A percentile compares a stretch with the other conserved stretches of the same genome.
Conservation (phyloP, 2,797 vertebrate species). For the Sebastes steindachneri region DNA sequence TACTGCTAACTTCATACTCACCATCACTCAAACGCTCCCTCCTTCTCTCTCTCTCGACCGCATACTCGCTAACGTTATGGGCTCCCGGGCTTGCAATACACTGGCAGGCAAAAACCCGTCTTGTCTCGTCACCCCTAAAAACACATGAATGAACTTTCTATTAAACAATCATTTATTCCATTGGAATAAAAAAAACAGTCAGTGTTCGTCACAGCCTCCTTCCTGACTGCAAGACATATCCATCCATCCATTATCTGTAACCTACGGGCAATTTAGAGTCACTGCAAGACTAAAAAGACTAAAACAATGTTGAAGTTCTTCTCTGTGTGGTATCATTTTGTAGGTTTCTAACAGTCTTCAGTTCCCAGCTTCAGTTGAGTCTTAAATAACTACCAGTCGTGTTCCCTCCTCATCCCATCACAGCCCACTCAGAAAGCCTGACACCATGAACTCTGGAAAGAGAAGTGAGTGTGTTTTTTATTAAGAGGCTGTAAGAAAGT, state of each 20-base stretch:
- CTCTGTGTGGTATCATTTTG: not conserved
- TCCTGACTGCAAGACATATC: not conserved
- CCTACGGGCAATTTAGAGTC: too few relatives aligned
- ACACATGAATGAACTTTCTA: too few relatives aligned
- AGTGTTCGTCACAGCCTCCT: not conserved
- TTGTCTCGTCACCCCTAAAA: too few relatives aligned
- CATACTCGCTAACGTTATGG: too few relatives aligned
- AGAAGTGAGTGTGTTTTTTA: slow-evolving; percentile 27
- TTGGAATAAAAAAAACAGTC: not conserved
- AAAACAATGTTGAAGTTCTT: not conserved
- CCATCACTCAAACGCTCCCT: too few relatives aligned
- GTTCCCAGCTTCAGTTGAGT: not conserved
- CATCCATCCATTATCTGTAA: too few relatives aligned
- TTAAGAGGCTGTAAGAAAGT: slow-evolving; percentile 54
- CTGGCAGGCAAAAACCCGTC: too few relatives aligned
- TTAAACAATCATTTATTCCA: not conserved
- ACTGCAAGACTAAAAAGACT: not conserved
- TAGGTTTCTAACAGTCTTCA: not conserved
- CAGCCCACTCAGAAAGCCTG: slow-evolving; percentile 16
- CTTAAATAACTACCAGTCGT: not conserved
- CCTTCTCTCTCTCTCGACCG: too few relatives aligned
- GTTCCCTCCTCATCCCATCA: not conserved
- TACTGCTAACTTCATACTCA: too few relatives aligned
- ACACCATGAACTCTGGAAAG: slow-evolving; percentile 46
- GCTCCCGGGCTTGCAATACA: too few relatives aligned